Conservation (phyloP, 1,140 invertebrate genomes). For the Leptinotarsa lineolata region DNA sequence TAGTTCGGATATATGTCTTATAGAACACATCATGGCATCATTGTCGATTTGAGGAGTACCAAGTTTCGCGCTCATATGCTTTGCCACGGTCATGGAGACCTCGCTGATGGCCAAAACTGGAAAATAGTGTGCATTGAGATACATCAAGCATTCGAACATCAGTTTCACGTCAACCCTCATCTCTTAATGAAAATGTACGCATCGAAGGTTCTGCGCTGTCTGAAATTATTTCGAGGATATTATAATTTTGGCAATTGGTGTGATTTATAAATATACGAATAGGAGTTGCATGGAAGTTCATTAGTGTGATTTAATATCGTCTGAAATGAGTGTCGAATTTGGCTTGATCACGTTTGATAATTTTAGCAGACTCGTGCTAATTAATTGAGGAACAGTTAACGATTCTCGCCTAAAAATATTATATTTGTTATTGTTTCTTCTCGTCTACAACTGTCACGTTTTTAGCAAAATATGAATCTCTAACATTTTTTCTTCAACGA, state of each 20-base stretch:
- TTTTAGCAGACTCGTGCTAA: too few relatives aligned
- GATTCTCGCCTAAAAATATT: too few relatives aligned
- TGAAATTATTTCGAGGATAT: neutral
- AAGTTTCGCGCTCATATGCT: constrained; percentile 37
- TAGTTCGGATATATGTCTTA: constrained; percentile 37
- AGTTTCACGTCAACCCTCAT: constrained; percentile 46
- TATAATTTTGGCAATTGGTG: neutral
- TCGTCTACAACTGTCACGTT: too few relatives aligned
- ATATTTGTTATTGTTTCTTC: too few relatives aligned
- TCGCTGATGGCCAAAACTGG: constrained; percentile 43
- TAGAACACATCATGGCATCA: constrained; percentile 43
- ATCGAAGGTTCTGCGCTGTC: neutral
- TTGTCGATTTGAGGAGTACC: constrained; percentile 40
- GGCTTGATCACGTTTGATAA: too few relatives aligned
- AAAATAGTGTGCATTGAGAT: constrained; percentile 46
- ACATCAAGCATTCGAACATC: constrained; percentile 48
- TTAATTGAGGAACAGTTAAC: too few relatives aligned
- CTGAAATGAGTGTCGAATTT: neutral
- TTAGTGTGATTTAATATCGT: neutral
- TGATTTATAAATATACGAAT: neutral
- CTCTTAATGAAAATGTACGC: neutral
- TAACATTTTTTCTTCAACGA: too few relatives aligned
- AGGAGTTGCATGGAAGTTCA: neutral
- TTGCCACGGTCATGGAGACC: constrained; percentile 41
- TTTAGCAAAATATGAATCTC: too few relatives aligned